Base-by-base conservation (phyloP, 2,888 invertebrate genomes). In the Galerucella calmariensis region DNA sequence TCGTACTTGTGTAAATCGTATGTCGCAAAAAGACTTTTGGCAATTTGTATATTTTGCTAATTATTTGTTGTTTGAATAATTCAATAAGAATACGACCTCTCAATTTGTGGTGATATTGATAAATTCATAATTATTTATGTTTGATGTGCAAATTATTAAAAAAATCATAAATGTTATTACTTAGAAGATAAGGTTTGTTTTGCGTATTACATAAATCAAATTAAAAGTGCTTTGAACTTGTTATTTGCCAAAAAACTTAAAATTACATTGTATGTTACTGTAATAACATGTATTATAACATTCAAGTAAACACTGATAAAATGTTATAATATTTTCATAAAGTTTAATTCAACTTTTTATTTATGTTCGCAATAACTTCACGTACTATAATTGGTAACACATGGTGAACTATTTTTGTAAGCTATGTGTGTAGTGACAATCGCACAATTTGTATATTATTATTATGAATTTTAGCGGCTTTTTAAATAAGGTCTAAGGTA, bases 191-290 rank as follows among this genome's bases (percentile, higher is more conserved):
- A 56, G 16, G 20, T 10, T 16, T 56, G 2, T 16, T 56, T 56
- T 56, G 56, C 56, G 56, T 16, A 56, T 20, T 56, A 56, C 10
- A 20, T 5, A 48, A 14, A 51, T 9, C 2, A 16, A 56, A 20
- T 56, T 16, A 20, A 56, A 56, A 56, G 56, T 56, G 56, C 56
- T 56, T 56, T 56, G 56, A 56, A 56, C 56, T 56, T 56, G 20
- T 16, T 56, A 20, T 56, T 56, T 56, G 20, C 16, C 11, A 20
- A 56, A 20, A 56, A 56, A 16, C 1, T 41, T 56, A 9, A 14
- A 14, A 53, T 53, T 14, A 20, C 20, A 20, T 20, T 20, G 20
- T 20, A 14, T 20, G 20, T 56, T 56, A 3, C 16, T 20, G 3
- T 16, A 20, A 56, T 56, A 48, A 48, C 48, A 12, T 14, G 6